Base-by-base conservation (phyloP, 2,888 invertebrate genomes). In the Lochmaea crataegi region DNA sequence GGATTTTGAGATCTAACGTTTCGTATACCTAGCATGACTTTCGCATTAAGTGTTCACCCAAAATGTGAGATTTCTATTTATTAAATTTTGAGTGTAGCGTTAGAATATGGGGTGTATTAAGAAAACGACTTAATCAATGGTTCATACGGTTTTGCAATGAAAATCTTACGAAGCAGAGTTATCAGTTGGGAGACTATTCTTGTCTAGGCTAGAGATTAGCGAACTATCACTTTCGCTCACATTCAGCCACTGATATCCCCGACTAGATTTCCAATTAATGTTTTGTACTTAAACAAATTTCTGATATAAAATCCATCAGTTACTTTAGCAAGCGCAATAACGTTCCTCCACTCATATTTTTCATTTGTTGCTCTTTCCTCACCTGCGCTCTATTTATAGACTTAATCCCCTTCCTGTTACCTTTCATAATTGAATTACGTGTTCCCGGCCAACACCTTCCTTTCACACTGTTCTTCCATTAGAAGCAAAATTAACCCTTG, bases 381-480 rank as follows among this genome's bases (percentile, higher is more conserved):
- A 32, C 48, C 63, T 16, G 63, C n/a, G 10, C 12, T 66, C 67
- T 67, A 58, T 41, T 57, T 67, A 56, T 57, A 67, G 67, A 32
- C 14, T 14, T 22, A 26, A 57, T 57, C 57, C 57, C 57, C 32
- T 57, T 57, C 67, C 42, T 22, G 16, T 22, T 67, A 12, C 58
- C 57, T 42, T 53, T 53, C 56, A 38, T 67, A 67, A 67, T 67
- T 67, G 57, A 42, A 67, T 67, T 67, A 45, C 58, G 67, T 42
- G 41, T 45, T 67, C 41, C 53, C 12, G 53, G 26, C 65, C 65
- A 32, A 48, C 65, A 65, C 65, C 65, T 65, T 66, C 66, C 66
- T 66, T 66, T 66, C 66, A 66, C 66, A 32, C 66, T 38, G 66
- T 56, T 42, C 58, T 67, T 67, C 67, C 57, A 67, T 67, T 67